These are phyloP conservation scores for Heliothis subflexa DNA, from an alignment of 1,140 invertebrate species.

Conservation along the genomic window DNA sequence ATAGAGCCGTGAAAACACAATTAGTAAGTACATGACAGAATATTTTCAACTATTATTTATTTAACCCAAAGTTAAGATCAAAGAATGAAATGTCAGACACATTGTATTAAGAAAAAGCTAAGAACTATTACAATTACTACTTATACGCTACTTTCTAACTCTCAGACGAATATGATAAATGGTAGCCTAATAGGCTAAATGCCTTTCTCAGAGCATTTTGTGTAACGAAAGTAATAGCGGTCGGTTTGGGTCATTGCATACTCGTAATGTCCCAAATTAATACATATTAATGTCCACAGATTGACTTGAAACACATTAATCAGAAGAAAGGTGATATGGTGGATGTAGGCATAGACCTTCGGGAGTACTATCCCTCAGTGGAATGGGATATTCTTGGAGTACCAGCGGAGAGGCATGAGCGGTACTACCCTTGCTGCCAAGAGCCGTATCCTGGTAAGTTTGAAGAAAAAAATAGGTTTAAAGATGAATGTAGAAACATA, in stretches of 20 bases:
- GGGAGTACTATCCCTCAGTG: slow-evolving; percentile 97
- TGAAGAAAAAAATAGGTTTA: not conserved
- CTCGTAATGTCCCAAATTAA: not conserved
- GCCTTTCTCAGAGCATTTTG: too few species aligned
- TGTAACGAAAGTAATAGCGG: too few species aligned
- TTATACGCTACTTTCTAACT: too few species aligned
- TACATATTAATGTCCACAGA: slow-evolving; percentile 86
- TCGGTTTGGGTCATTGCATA: too few species aligned
- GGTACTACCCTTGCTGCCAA: slow-evolving; percentile 95
- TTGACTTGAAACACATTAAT: slow-evolving; percentile 96
- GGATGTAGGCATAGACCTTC: slow-evolving; percentile 95
- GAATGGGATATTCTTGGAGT: slow-evolving; percentile 99
- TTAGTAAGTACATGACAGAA: not conserved
- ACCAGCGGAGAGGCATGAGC: slow-evolving; percentile 95
- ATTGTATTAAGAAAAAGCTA: too few species aligned
- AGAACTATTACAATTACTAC: too few species aligned
- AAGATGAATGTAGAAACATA: too few species aligned
- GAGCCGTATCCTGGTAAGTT: slow-evolving; percentile 93
- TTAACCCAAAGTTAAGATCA: not conserved
- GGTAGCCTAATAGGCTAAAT: too few species aligned
- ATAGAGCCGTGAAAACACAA: not conserved
- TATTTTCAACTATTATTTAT: not conserved
- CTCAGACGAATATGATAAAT: too few species aligned
- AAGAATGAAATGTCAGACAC: too few species aligned
- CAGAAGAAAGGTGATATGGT: slow-evolving; percentile 93